Conservation (phyloP, 2,113 vertebrate species). For the Pungitius pungitius region DNA sequence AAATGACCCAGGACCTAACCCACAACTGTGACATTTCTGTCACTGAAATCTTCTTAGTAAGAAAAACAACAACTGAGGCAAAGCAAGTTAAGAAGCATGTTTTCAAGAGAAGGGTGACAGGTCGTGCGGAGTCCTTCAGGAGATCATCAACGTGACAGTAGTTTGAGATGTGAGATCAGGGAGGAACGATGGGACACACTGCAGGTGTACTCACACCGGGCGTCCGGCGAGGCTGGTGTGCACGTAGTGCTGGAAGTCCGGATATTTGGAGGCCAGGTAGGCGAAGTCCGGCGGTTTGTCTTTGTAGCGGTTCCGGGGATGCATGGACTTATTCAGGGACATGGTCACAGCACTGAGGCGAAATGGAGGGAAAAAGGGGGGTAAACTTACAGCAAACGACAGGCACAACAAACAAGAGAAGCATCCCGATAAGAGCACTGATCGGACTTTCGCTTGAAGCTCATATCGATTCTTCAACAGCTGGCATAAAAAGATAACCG, state of each 20-base stretch:
- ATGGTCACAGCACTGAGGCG: slow-evolving; percentile 64
- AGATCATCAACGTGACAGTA: neutral
- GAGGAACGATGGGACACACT: neutral
- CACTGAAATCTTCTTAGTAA: neutral
- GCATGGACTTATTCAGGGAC: slow-evolving; percentile 91
- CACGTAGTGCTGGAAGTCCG: slow-evolving; percentile 88
- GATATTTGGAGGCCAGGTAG: slow-evolving; percentile 88
- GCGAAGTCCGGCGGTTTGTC: slow-evolving; percentile 90
- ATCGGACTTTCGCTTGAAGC: neutral
- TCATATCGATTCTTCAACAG: no score
- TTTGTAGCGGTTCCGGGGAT: slow-evolving; percentile 90
- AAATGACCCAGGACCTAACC: neutral
- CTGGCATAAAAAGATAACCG: no score
- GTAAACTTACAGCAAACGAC: neutral
- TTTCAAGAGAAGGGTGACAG: neutral
- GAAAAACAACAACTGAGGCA: neutral
- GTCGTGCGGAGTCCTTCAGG: neutral
- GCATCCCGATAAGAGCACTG: neutral
- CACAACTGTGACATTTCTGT: neutral
- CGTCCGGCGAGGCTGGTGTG: slow-evolving; percentile 84
- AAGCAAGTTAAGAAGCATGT: neutral
- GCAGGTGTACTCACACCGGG: slow-evolving; percentile 82
- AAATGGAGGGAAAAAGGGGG: no score
- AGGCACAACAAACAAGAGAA: neutral
- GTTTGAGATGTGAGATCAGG: neutral